Evolutionary conservation across 1,140 invertebrate genomes (phyloP), one percentile per base, ranked within the genome.

Genomic region (Saccostrea echinata): DNA sequence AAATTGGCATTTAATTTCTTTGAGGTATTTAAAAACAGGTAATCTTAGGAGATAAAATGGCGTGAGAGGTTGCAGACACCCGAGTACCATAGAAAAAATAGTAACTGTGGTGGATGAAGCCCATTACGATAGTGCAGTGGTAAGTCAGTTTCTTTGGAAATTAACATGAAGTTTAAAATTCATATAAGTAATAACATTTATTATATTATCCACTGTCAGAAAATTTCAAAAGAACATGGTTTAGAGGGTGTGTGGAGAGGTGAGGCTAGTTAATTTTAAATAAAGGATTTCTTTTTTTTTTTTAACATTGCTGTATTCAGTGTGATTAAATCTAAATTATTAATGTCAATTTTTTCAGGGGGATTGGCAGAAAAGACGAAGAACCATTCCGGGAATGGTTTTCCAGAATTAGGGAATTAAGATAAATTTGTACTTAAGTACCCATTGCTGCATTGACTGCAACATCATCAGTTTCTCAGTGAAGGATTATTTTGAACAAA

Each of bases 301-400:
- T 24, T 71, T 27, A 30, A n/a, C n/a, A 71, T 24, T 27, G n/a
- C 3, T 71, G 24, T 71, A 27, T 27, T 71, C n/a, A 71, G 24
- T 71, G 8, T 27, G n/a, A 30, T 12, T 64, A 30, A 71, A 71
- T 71, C n/a, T 8, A 71, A 24, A 12, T 71, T 13, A 33, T 64
- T 64, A 64, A 24, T 30, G 6, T 84, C 18, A 57, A 51, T 64
- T 21, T 33, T 82, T 83, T 3, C 53, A 88, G 84, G 87, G 87
- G 87, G 33, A 27, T 71, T 13, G 18, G 21, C 3, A 43, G 21
- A 9, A 13, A 82, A n/a, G 33, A 12, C 13, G 87, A 88, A 30
- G 87, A 85, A 68, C 53, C 87, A 0, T 88, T 88, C 51, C 80
- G 87, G 43, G 57, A 82, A 27, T 82, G 71, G 87, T 88, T 88